Evolutionary conservation across 2,113 vertebrate genomes (phyloP).

Genomic region (Campylomormyrus numenius): DNA sequence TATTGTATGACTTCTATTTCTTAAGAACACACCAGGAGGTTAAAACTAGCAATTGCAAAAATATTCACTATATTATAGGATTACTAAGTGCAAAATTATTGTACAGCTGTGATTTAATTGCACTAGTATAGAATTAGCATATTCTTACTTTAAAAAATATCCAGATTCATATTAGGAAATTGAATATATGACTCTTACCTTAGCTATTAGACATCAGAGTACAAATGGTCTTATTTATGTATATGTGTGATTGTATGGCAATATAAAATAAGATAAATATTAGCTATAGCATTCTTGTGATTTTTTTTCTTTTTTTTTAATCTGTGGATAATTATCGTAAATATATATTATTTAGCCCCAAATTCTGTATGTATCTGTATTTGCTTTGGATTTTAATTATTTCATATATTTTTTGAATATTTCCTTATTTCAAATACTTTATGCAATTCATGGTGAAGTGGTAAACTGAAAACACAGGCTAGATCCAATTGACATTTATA

Average conservation of each 20-base stretch:
- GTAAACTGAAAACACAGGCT: neutral
- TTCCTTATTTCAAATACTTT: neutral
- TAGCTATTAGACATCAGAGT: neutral
- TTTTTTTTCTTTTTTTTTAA: neutral
- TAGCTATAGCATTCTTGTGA: neutral
- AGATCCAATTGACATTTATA: neutral
- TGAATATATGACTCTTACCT: neutral
- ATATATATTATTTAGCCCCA: neutral
- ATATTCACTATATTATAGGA: neutral
- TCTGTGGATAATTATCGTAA: neutral
- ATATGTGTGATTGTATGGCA: neutral
- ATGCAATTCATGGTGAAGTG: neutral
- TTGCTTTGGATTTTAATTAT: neutral
- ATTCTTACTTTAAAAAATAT: neutral
- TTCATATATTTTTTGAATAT: neutral
- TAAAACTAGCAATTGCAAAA: neutral
- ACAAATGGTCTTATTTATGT: neutral
- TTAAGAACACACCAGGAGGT: neutral
- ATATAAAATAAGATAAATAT: neutral
- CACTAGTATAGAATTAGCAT: neutral
- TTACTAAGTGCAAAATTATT: neutral
- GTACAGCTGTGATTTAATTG: neutral
- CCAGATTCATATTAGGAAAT: neutral
- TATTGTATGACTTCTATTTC: neutral
- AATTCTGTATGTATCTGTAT: neutral